Evolutionary conservation across 2,888 invertebrate genomes (phyloP).

Genomic region (Drosophila koepferae): DNA sequence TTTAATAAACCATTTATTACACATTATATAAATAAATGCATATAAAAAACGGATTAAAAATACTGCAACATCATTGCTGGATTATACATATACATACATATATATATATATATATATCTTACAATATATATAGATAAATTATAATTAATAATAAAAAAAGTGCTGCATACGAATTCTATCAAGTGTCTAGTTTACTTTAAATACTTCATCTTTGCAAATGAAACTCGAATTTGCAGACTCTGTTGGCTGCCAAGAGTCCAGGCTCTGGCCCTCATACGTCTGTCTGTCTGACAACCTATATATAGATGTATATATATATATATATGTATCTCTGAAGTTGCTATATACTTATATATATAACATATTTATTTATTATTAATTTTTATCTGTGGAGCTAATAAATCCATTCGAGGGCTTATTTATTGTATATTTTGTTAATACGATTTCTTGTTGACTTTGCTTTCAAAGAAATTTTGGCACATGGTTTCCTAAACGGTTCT

Average conservation of each 20-base stretch:
- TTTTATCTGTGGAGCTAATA: slow-evolving; percentile 37
- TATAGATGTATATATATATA: slow-evolving; percentile 20
- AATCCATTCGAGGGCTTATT: slow-evolving; percentile 40
- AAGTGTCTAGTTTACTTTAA: slow-evolving; percentile 25
- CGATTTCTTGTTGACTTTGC: slow-evolving; percentile 46
- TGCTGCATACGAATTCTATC: slow-evolving; percentile 48
- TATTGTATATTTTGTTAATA: slow-evolving; percentile 62
- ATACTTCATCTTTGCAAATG: slow-evolving; percentile 40
- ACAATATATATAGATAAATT: slow-evolving; percentile 3
- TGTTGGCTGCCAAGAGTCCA: slow-evolving; percentile 26
- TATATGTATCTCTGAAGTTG: slow-evolving; percentile 6
- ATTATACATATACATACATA: slow-evolving; percentile 15
- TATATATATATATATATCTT: not conserved
- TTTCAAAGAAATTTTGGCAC: slow-evolving; percentile 82
- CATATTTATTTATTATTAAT: slow-evolving; percentile 15
- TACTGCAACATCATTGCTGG: slow-evolving; percentile 37
- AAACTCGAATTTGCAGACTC: slow-evolving; percentile 53
- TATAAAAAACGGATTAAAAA: slow-evolving; percentile 68
- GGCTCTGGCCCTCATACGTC: slow-evolving; percentile 22
- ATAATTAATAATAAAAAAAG: slow-evolving; percentile 36
- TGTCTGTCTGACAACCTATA: slow-evolving; percentile 20
- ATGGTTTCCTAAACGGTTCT: slow-evolving; percentile 83
- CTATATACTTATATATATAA: slow-evolving; percentile 9
- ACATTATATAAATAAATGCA: slow-evolving; percentile 68
- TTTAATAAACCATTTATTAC: slow-evolving; percentile 79